Evolutionary conservation across 2,113 vertebrate genomes (phyloP).

Genomic region (Neomonachus schauinslandi): DNA sequence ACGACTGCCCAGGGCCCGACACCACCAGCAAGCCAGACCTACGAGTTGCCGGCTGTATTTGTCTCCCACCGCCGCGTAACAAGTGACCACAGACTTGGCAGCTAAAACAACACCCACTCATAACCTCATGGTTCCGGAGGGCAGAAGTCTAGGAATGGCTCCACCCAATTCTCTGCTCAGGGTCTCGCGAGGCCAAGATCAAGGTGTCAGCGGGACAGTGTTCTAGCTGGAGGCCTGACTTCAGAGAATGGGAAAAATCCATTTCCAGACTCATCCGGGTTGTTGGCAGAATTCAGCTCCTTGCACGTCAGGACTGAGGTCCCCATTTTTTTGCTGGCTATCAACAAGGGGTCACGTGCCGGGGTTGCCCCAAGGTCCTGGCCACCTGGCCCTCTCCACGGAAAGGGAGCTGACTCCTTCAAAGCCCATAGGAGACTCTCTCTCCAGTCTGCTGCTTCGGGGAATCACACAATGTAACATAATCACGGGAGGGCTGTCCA

Average conservation of each 20-base stretch:
- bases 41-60: neutral
- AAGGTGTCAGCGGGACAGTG: fast-evolving
- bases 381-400: no score
- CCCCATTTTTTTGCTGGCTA: neutral
- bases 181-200: neutral
- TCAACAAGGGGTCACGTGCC: neutral
- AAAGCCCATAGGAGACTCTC: neutral
- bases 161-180: neutral
- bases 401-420: neutral
- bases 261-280: neutral
- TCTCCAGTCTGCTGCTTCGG: neutral
- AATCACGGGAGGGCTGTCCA: fast-evolving
- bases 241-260: neutral
- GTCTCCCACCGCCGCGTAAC: neutral
- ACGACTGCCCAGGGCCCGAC: neutral
- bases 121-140: neutral
- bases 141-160: neutral
- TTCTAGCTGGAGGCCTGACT: neutral
- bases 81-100: neutral
- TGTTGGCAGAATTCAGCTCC: neutral
- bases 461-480: neutral
- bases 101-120: neutral
- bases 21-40: neutral
- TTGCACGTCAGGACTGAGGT: neutral
- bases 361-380: neutral